Evolutionary conservation across 2,888 invertebrate species (phyloP).

Genomic region (Synanthedon formicaeformis): DNA sequence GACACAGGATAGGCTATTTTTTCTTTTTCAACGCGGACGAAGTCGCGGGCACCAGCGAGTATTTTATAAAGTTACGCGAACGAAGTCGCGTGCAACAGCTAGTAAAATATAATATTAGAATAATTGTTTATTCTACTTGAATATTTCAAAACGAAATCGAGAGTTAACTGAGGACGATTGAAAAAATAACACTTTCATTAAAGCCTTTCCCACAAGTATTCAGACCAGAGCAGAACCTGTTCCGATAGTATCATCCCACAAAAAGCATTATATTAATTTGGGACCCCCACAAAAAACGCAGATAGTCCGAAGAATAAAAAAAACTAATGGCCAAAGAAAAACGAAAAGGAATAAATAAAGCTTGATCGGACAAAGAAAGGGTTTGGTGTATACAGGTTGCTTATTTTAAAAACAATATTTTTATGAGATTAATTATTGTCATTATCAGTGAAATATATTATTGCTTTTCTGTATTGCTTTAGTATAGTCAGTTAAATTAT

Average conservation of each 20-base stretch:
- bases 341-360: conserved; percentile 45
- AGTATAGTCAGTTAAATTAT: no score
- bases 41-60: no score
- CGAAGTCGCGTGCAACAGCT: no score
- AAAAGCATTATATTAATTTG: conserved; percentile 68
- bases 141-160: conserved; percentile 35
- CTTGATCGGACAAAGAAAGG: conserved; percentile 45
- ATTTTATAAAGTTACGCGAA: no score
- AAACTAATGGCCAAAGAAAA: conserved; percentile 63
- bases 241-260: conserved; percentile 39
- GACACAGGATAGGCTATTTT: no score
- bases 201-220: conserved; percentile 48
- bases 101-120: no score
- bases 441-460: background rate
- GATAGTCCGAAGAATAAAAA: conserved; percentile 56
- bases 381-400: conserved; percentile 50
- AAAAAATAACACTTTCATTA: conserved; percentile 62
- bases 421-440: no score
- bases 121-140: no score
- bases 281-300: conserved; percentile 65
- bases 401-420: conserved; percentile 4
- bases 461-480: no score
- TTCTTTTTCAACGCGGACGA: no score
- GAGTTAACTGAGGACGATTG: conserved; percentile 39
- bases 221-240: conserved; percentile 36